Conservation (phyloP, 2,113 vertebrate species). For the Pedetes capensis region DNA sequence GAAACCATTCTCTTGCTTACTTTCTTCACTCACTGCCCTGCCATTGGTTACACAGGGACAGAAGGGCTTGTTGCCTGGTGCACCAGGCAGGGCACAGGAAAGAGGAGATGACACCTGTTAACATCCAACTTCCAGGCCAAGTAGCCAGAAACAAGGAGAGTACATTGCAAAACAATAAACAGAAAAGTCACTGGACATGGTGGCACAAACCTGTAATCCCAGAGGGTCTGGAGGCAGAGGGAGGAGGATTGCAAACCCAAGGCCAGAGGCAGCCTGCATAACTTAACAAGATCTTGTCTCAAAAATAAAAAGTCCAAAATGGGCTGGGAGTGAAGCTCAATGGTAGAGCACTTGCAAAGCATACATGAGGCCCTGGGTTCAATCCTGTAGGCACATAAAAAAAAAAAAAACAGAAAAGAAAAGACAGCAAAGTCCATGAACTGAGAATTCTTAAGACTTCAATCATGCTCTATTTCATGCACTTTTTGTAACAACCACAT, state of each 20-base stretch:
- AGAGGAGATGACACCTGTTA: background rate
- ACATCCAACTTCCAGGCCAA: background rate
- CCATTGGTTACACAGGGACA: background rate
- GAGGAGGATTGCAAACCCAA: too few relatives aligned
- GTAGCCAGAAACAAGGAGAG: background rate
- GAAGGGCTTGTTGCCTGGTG: background rate
- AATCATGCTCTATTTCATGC: background rate
- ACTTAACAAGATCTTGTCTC: too few relatives aligned
- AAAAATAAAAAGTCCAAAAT: too few relatives aligned
- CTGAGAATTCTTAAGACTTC: background rate
- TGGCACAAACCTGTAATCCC: too few relatives aligned
- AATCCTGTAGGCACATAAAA: too few relatives aligned
- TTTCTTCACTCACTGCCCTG: constrained; percentile 8
- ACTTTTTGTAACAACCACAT: background rate
- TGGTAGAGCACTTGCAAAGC: too few relatives aligned
- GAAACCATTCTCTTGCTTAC: background rate
- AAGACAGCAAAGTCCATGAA: background rate
- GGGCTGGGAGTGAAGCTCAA: too few relatives aligned
- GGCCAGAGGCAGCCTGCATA: too few relatives aligned
- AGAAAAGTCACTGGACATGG: too few relatives aligned
- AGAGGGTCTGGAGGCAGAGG: too few relatives aligned
- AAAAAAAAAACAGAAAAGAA: too few relatives aligned
- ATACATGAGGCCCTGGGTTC: too few relatives aligned
- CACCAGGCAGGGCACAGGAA: background rate
- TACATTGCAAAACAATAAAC: background rate